Evolutionary conservation across 2,113 vertebrate species (phyloP).

Genomic region (Gila orcuttii): DNA sequence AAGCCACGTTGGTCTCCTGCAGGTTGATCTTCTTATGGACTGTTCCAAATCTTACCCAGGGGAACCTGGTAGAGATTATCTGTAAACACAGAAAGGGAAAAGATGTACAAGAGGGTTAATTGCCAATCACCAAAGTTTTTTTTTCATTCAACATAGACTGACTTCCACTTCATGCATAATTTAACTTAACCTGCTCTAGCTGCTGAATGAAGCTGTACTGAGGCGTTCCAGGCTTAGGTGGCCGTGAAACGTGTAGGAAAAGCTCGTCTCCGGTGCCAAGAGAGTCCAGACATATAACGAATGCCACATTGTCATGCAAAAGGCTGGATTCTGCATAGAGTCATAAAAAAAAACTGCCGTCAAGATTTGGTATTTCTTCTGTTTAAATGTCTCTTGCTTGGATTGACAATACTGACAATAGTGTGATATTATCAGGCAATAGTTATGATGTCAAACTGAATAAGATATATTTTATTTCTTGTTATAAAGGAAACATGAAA

Average conservation of each 20-base stretch:
- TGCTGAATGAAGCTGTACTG: constrained; percentile 71
- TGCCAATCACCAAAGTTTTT: not conserved
- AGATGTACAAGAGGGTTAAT: not conserved
- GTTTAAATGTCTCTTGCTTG: too few species aligned
- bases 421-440: too few species aligned
- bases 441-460: too few species aligned
- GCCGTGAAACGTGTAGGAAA: constrained; percentile 77
- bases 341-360: not conserved
- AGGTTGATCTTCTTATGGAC: constrained; percentile 83
- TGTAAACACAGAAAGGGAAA: constrained; percentile 36
- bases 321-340: constrained; percentile 75
- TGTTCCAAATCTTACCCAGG: constrained; percentile 72
- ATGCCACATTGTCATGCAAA: constrained; percentile 79
- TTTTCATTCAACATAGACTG: not conserved
- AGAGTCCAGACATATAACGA: constrained; percentile 79
- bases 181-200: constrained; percentile 71
- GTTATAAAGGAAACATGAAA: too few species aligned
- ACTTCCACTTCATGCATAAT: not conserved
- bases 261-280: constrained; percentile 75
- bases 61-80: constrained; percentile 75
- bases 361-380: too few species aligned
- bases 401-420: too few species aligned
- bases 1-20: constrained; percentile 72
- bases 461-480: too few species aligned
- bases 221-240: constrained; percentile 69